Conservation (phyloP, 2,888 invertebrate genomes). For the Netelia melanura region DNA sequence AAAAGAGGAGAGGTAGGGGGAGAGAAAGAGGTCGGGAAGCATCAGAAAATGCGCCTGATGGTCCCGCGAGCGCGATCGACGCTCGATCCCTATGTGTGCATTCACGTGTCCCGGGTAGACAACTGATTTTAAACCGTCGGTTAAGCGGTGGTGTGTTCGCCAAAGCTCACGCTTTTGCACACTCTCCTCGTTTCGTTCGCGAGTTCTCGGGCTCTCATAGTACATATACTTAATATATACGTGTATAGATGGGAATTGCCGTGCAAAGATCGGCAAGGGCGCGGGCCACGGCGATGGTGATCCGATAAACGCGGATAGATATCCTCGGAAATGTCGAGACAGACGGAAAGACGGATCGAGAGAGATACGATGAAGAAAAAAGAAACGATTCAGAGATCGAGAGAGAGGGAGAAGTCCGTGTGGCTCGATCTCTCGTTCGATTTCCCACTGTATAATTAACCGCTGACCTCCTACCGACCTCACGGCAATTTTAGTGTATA, state of each 20-base stretch:
- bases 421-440: constrained; percentile 64
- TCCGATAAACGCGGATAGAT: constrained; percentile 83
- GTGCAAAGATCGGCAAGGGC: constrained; percentile 55
- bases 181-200: constrained; percentile 10
- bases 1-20: constrained; percentile 3
- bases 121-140: constrained; percentile 70
- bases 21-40: constrained; percentile 5
- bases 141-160: constrained; percentile 46
- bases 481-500: constrained; percentile 80
- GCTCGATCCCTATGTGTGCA: constrained; percentile 21
- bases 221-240: constrained; percentile 11
- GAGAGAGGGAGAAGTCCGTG: neutral
- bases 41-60: constrained; percentile 48
- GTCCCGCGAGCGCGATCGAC: constrained; percentile 37
- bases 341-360: constrained; percentile 50
- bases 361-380: constrained; percentile 23
- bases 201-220: constrained; percentile 35
- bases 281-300: constrained; percentile 76
- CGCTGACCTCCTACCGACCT: constrained; percentile 82
- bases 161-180: constrained; percentile 54
- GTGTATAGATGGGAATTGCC: constrained; percentile 45
- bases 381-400: constrained; percentile 4
- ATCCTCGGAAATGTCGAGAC: constrained; percentile 73
- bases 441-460: constrained; percentile 83
- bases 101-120: constrained; percentile 51